These are phyloP conservation scores for Eurytoma californica DNA, from an alignment of 2,888 invertebrate species.

Conservation along the genomic window DNA sequence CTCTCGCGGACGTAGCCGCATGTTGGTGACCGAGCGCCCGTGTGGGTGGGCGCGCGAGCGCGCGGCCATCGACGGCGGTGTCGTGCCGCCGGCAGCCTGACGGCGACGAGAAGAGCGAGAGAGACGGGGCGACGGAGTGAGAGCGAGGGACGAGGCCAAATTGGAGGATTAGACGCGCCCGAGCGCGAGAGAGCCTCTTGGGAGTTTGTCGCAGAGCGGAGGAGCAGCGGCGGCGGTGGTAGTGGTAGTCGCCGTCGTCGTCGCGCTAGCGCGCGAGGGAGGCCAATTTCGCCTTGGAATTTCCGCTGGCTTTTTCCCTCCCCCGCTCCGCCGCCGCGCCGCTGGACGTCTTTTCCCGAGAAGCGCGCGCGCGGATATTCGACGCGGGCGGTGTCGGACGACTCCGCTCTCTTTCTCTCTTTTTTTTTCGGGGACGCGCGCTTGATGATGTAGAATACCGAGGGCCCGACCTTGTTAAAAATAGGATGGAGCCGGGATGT, in stretches of 20 bases:
- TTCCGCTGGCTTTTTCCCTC: conserved; percentile 55
- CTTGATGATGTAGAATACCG: no score
- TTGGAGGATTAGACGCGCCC: conserved; percentile 56
- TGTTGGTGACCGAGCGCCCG: conserved; percentile 5
- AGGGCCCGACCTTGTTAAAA: no score
- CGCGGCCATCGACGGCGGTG: conserved; percentile 35
- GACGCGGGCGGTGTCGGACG: no score
- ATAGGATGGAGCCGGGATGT: no score
- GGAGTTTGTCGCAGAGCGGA: conserved; percentile 51
- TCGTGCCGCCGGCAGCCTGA: conserved; percentile 37
- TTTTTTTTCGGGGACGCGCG: no score
- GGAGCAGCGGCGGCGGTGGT: conserved; percentile 38
- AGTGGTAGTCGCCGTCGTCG: conserved; percentile 1
- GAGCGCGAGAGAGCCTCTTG: conserved; percentile 54
- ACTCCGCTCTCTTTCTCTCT: no score
- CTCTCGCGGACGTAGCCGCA: conserved; percentile 15
- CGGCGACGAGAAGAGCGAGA: conserved; percentile 47
- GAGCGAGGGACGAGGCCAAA: conserved; percentile 54
- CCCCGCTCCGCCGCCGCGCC: conserved; percentile 25
- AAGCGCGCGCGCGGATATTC: neutral
- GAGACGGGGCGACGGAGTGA: neutral
- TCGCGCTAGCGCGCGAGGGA: conserved; percentile 10
- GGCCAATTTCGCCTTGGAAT: conserved; percentile 54
- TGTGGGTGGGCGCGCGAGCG: conserved; percentile 34
- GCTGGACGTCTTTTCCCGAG: neutral